Evolutionary conservation across 2,113 vertebrate species (phyloP).

Genomic region (Piprites chloris): DNA sequence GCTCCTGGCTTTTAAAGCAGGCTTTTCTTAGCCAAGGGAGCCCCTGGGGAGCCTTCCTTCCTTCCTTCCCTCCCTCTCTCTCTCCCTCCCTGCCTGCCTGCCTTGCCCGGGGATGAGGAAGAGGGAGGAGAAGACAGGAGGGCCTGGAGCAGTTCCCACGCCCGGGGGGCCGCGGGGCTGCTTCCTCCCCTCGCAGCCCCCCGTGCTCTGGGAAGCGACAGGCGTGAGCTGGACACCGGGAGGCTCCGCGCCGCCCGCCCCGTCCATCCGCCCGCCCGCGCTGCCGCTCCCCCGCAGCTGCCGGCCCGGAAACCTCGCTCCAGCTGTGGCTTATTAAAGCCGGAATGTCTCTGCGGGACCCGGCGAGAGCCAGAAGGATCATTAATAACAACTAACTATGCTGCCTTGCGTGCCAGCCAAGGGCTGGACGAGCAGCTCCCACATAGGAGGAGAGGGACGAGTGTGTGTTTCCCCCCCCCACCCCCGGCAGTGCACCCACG

Average conservation of each 20-base stretch:
- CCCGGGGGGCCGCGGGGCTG: not conserved
- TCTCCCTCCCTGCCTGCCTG: not conserved
- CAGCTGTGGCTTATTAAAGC: conserved; percentile 83
- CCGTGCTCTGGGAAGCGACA: not conserved
- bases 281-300: conserved; percentile 68
- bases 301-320: conserved; percentile 75
- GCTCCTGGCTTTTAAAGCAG: not conserved
- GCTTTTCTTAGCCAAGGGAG: not conserved
- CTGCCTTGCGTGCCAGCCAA: not conserved
- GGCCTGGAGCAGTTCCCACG: not conserved
- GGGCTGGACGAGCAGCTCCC: not conserved
- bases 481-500: accelerated
- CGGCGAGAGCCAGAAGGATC: conserved; percentile 70
- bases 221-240: not conserved
- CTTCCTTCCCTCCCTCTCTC: no score
- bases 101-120: not conserved
- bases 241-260: not conserved
- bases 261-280: not conserved
- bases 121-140: conserved; percentile 1
- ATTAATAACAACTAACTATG: conserved; percentile 73
- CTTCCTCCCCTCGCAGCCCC: not conserved
- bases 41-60: not conserved
- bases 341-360: conserved; percentile 77
- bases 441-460: not conserved
- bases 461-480: no score